phyloP scores from a whole-genome alignment of 2,113 vertebrate species.

The Heloderma charlesbogerti region DNA sequence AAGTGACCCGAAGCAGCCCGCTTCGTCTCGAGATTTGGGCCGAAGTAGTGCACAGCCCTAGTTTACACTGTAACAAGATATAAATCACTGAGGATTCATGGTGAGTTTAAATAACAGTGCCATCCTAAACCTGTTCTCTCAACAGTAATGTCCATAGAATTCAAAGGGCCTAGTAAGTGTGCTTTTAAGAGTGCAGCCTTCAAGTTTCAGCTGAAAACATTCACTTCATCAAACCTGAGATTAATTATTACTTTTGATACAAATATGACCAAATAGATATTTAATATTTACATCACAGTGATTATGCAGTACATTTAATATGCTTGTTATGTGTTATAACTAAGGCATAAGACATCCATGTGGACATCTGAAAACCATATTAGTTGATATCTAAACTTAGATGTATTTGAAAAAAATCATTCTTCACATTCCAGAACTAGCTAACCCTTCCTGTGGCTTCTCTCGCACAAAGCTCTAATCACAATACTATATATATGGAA shows the following conservation, averaged over 20 bases:
- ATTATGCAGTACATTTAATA: not conserved
- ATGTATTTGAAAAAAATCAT: conserved; percentile 48
- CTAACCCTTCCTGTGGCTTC: conserved; percentile 62
- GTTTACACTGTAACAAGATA: conserved; percentile 22
- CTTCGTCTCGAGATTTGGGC: no score
- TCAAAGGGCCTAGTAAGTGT: not conserved
- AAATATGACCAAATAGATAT: not conserved
- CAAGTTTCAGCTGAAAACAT: no score
- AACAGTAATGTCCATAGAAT: not conserved
- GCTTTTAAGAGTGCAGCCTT: not conserved
- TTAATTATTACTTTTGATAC: not conserved
- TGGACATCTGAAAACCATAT: conserved; percentile 45
- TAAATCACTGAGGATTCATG: not conserved
- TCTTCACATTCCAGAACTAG: conserved; percentile 59
- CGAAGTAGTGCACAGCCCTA: no score
- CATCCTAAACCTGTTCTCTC: not conserved
- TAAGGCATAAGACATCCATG: not conserved
- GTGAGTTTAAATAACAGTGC: not conserved
- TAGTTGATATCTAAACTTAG: conserved; percentile 61
- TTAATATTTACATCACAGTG: not conserved
- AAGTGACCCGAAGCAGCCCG: no score
- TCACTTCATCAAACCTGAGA: not conserved
- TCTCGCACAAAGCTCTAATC: conserved; percentile 45
- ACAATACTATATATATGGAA: conserved; percentile 58
- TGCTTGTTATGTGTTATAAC: not conserved